A percentile compares a stretch with the other conserved stretches of the same genome.
phyloP scores from a whole-genome alignment of 2,797 vertebrate species.

The Sylvilagus floridanus region DNA sequence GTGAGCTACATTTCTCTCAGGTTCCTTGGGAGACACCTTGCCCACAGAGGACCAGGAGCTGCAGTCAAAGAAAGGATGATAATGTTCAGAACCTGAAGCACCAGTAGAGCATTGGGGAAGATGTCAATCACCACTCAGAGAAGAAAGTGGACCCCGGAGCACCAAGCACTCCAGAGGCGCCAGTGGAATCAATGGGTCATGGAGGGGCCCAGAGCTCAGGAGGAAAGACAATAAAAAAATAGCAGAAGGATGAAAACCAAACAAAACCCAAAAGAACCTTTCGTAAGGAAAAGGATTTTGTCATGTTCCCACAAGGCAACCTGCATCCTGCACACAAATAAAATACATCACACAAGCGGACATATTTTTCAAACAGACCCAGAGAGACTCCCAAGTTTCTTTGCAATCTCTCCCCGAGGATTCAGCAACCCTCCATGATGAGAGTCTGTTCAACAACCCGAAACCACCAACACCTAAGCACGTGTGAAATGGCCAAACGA shows the following conservation, averaged over 20 bases:
- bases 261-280: not conserved
- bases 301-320: constrained; percentile 29
- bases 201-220: not conserved
- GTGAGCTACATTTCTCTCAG: not conserved
- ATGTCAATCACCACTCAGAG: not conserved
- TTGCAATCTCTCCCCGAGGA: constrained; percentile 44
- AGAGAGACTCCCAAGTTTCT: constrained; percentile 60
- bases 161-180: not conserved
- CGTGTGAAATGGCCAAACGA: constrained; percentile 71
- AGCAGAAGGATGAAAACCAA: not conserved
- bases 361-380: constrained; percentile 61
- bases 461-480: constrained; percentile 74
- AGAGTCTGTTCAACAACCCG: constrained; percentile 69
- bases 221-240: not conserved
- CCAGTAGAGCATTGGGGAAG: fast-evolving
- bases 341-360: constrained; percentile 40
- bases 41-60: not conserved
- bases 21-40: not conserved
- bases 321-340: constrained; percentile 33
- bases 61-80: not conserved
- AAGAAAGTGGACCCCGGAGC: not conserved
- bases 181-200: not conserved
- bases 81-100: not conserved
- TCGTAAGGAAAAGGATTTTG: constrained; percentile 3
- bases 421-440: constrained; percentile 53